Percentiles rank a stretch among this genome's conserved stretches.
Conservation (phyloP, 2,113 vertebrate genomes). For the Callocephalon fimbriatum region DNA sequence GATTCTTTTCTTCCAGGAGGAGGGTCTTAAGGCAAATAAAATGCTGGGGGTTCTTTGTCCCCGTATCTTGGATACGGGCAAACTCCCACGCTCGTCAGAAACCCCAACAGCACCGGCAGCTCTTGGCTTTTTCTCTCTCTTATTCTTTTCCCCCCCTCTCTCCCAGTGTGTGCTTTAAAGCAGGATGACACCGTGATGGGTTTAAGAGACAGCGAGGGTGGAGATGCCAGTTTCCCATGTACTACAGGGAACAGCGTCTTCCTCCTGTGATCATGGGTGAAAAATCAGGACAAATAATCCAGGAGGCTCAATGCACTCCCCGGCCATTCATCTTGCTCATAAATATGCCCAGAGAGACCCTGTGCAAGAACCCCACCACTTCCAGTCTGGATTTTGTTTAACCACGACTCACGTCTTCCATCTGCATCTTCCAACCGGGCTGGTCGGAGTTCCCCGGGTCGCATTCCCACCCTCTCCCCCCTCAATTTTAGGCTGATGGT, state of each 20-base stretch:
- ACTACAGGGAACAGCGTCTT: neutral
- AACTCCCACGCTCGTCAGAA: constrained; percentile 71
- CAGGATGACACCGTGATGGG: neutral
- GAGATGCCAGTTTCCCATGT: neutral
- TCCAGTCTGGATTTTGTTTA: neutral
- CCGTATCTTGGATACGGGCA: constrained; percentile 67
- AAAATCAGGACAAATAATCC: constrained; percentile 54
- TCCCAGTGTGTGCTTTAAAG: neutral
- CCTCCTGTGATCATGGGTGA: neutral
- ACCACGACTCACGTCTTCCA: neutral
- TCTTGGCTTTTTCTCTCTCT: constrained; percentile 1
- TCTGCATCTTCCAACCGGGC: accelerated
- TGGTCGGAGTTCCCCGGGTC: neutral
- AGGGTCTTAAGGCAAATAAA: constrained; percentile 60
- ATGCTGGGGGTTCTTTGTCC: constrained; percentile 70
- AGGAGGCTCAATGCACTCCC: neutral
- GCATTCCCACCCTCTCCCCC: neutral
- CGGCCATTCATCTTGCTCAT: constrained; percentile 23
- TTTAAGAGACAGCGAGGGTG: neutral
- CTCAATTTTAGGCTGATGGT: neutral
- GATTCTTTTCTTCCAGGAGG: constrained; percentile 51
- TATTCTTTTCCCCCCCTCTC: neutral
- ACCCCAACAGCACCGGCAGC: constrained; percentile 38
- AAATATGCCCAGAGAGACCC: neutral
- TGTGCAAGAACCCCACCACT: neutral